Evolutionary conservation across 2,797 vertebrate species (phyloP), one percentile per base, ranked within the genome.

Genomic region (Enteromius trimaculatus): DNA sequence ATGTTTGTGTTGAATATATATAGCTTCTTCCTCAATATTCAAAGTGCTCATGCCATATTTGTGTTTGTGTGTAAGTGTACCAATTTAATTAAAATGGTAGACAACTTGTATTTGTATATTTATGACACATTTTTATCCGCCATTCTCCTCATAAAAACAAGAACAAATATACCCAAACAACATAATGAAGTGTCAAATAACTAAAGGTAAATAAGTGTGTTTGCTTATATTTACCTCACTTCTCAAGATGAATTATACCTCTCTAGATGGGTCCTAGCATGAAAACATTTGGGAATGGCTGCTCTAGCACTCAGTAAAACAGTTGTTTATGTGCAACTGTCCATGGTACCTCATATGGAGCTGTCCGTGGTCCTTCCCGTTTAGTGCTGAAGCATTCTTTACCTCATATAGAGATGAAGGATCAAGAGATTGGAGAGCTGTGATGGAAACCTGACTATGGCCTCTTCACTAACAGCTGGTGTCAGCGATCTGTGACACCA

Each of bases 401-500:
- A 71, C 71, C 58, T 80, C 79, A 79, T 39, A 47, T 72, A 53
- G 77, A 60, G 68, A 69, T 60, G 47, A 60, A 80, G 55, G 80
- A 83, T 78, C 79, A 58, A 44, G 69, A 39, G 79, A 77, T 78
- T 81, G 60, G 21, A 79, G 49, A 79, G 84, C 51, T 16, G 44
- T 74, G 84, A 65, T 64, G 68, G 58, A 80, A 42, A 83, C 72
- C 65, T 29, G 11, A 77, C 81, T 65, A 47, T 71, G 81, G 80
- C 68, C 69, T 81, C 78, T 39, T 74, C 69, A 53, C 60, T 34
- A 83, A 79, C 34, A 79, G 81, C 81, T 84, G 71, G 69, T 81
- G 75, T 85, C 81, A 79, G 86, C 81, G 39, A 37, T 79, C 75
- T 75, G 14, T 51, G 60, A 64, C 68, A 79, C 75, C 74, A 72